These are phyloP conservation scores for Camelus dromedarius DNA, from an alignment of 2,113 vertebrate genomes.

Conservation along the genomic window DNA sequence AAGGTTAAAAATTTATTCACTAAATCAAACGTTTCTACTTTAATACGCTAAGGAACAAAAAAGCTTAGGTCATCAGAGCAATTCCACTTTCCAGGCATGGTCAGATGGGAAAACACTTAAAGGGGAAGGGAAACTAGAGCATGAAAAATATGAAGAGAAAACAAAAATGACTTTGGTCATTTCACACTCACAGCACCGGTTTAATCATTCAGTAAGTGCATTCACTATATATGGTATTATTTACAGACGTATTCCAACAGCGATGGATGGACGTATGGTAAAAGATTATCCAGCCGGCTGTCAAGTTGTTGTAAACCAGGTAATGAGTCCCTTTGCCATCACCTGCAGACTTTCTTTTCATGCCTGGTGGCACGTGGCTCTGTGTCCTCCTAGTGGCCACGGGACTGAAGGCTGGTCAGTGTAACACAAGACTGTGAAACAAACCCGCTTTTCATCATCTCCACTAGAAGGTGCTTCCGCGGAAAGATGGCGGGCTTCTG, in stretches of 20 bases:
- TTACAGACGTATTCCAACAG: conserved; percentile 69
- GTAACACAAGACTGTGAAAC: background rate
- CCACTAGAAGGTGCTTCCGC: background rate
- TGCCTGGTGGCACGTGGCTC: background rate
- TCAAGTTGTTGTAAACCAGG: background rate
- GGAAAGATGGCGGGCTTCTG: background rate
- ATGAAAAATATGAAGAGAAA: conserved; percentile 62
- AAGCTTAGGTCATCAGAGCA: conserved; percentile 66
- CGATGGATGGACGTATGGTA: conserved; percentile 53
- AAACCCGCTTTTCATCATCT: background rate
- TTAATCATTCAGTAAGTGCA: conserved; percentile 49
- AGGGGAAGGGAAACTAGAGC: background rate
- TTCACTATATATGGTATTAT: background rate
- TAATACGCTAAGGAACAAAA: conserved; percentile 81
- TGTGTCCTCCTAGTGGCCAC: background rate
- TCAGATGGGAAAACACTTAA: conserved; percentile 70
- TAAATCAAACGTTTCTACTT: conserved; percentile 68
- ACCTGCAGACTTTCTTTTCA: conserved; percentile 53
- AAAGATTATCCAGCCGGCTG: background rate
- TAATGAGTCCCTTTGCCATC: background rate
- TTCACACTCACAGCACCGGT: conserved; percentile 49
- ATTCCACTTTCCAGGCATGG: conserved; percentile 72
- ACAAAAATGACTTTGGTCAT: conserved; percentile 57
- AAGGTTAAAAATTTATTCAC: background rate
- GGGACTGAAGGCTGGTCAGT: background rate